Evolutionary conservation across 2,888 invertebrate species (phyloP).

Genomic region (Drosophila colorata): DNA sequence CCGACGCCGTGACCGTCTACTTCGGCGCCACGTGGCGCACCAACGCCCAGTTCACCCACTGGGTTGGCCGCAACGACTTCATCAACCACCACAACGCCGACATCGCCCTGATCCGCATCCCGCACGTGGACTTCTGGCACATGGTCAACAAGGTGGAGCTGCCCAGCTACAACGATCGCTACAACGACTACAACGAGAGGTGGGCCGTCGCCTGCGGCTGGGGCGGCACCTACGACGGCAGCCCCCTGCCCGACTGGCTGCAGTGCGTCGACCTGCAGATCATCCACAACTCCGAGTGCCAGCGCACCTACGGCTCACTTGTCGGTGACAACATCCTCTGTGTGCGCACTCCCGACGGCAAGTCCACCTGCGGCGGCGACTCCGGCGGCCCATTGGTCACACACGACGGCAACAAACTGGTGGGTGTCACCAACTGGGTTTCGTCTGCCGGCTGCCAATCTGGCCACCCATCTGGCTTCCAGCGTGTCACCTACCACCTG

Average conservation of each 20-base stretch:
- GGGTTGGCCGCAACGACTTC: slow-evolving; percentile 53
- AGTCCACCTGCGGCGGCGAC: slow-evolving; percentile 75
- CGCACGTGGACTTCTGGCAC: slow-evolving; percentile 54
- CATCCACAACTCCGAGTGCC: slow-evolving; percentile 78
- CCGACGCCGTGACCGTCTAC: slow-evolving; percentile 57
- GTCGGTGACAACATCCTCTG: slow-evolving; percentile 61
- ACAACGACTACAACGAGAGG: slow-evolving; percentile 42
- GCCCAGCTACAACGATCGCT: slow-evolving; percentile 51
- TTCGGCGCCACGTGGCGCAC: slow-evolving; percentile 67
- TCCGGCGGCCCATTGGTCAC: slow-evolving; percentile 80
- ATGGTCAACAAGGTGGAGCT: slow-evolving; percentile 51
- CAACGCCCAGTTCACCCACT: slow-evolving; percentile 59
- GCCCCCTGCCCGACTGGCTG: slow-evolving; percentile 68
- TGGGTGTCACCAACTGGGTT: slow-evolving; percentile 69
- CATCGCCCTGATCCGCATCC: slow-evolving; percentile 66
- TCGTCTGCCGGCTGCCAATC: slow-evolving; percentile 58
- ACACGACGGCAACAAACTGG: slow-evolving; percentile 44
- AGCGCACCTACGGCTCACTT: slow-evolving; percentile 25
- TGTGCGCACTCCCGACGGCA: slow-evolving; percentile 54
- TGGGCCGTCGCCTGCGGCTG: slow-evolving; percentile 69
- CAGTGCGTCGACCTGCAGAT: slow-evolving; percentile 81
- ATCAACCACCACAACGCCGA: slow-evolving; percentile 57
- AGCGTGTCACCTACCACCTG: slow-evolving; percentile 67
- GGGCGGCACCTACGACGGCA: slow-evolving; percentile 68
- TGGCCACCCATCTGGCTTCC: slow-evolving; percentile 69